Evolutionary conservation across 2,113 vertebrate genomes (phyloP), one percentile per base, ranked within the genome.

Genomic region (Calypte anna): DNA sequence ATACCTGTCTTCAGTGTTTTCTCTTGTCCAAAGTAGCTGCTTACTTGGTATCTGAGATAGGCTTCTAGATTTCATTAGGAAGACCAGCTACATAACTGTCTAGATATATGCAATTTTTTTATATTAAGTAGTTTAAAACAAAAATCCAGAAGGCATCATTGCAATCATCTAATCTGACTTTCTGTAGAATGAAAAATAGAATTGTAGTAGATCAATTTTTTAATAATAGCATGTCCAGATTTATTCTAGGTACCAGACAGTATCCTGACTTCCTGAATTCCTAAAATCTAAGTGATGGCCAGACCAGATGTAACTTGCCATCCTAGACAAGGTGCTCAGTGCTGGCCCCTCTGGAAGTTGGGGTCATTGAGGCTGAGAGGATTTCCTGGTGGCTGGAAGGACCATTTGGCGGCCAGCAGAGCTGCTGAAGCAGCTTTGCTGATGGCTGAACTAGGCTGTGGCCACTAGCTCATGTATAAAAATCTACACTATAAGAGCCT

Each of bases 321-420:
- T 55, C 55, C n/a, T 48, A 19, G 72, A 16, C 1, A 3, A 23
- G 8, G 1, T 69, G 24, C 63, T 90, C 15, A 12, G 54, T 64
- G 33, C 21, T 88, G 4, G 2, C 11, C 15, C 16, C 11, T 54
- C 28, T 50, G 30, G 62, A 80, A 62, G 4, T 1, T 0, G 20
- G 20, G 15, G 0, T 1, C 21, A 8, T 50, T 0, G 4, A 48
- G 67, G 64, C 54, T 4, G 4, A 24, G n/a, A 83, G 16, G 31
- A 19, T 14, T 0, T 1, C 8, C 9, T 8, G 5, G 22, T 19
- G 38, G 48, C 75, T 61, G 25, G 20, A 85, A 51, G 23, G 7
- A 33, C 50, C 1, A 0, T 12, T 36, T 72, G 31, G 23, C 22
- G 48, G 46, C 13, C 3, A 1, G 4, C 6, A 2, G 9, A 24